Evolutionary conservation across 1,140 invertebrate genomes (phyloP).

Genomic region (Calosoma granatense): DNA sequence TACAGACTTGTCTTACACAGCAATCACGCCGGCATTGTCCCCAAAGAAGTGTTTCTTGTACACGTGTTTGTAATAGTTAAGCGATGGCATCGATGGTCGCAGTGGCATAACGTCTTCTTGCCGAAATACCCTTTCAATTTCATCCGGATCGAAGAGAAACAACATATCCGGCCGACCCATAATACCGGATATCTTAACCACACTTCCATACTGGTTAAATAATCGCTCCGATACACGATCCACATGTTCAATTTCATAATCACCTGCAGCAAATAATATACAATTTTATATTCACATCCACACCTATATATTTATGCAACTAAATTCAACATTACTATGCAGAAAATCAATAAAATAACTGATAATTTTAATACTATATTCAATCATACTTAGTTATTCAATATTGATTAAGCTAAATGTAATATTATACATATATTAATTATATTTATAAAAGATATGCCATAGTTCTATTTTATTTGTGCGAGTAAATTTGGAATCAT

Average conservation of each 20-base stretch:
- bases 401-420: too few species aligned
- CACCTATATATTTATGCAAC: constrained; percentile 46
- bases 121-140: constrained; percentile 69
- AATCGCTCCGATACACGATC: constrained; percentile 62
- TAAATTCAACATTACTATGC: too few species aligned
- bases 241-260: constrained; percentile 31
- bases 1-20: constrained; percentile 76
- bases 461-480: too few species aligned
- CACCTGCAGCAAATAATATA: constrained; percentile 19
- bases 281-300: neutral
- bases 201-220: constrained; percentile 63
- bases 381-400: too few species aligned
- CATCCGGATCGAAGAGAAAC: constrained; percentile 72
- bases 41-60: constrained; percentile 73
- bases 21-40: constrained; percentile 67
- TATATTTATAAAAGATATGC: too few species aligned
- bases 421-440: too few species aligned
- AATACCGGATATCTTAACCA: constrained; percentile 60
- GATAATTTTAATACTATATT: too few species aligned
- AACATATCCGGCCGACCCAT: constrained; percentile 69
- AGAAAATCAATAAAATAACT: too few species aligned
- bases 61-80: constrained; percentile 71
- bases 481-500: too few species aligned
- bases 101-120: constrained; percentile 69
- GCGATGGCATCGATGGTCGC: constrained; percentile 74